Percentiles rank a stretch among this genome's conserved stretches.
These are phyloP conservation scores for Aphelocoma californica DNA, from an alignment of 2,797 vertebrate species.

Conservation along the genomic window DNA sequence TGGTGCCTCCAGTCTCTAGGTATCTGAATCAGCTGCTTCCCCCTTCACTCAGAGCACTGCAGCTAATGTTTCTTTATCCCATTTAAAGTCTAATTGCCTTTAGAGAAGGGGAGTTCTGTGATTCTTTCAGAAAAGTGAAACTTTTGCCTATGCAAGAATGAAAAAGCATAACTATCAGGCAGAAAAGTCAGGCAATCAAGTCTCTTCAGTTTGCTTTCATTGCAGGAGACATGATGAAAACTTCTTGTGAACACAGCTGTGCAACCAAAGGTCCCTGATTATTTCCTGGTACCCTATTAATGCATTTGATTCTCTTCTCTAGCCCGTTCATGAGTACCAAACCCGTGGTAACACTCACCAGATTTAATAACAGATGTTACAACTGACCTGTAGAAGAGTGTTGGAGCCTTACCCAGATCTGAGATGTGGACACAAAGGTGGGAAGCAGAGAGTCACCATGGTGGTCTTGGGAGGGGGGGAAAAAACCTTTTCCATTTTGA, in stretches of 20 bases:
- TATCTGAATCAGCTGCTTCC: slow-evolving; percentile 22
- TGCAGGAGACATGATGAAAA: not conserved
- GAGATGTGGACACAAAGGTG: not conserved
- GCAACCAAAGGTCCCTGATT: not conserved
- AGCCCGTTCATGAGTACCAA: not conserved
- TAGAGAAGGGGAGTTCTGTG: not conserved
- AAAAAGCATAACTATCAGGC: not conserved
- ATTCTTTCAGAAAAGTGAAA: not conserved
- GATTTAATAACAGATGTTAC: not conserved
- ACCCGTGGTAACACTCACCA: not conserved
- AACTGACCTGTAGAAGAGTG: not conserved
- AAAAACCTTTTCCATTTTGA: not conserved
- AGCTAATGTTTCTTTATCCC: slow-evolving; percentile 25
- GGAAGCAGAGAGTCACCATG: not conserved
- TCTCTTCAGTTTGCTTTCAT: not conserved
- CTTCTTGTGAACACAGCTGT: not conserved
- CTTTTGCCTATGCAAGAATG: not conserved
- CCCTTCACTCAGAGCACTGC: not conserved
- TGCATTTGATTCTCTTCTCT: not conserved
- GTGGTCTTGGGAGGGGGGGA: not conserved
- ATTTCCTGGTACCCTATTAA: not conserved
- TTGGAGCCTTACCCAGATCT: not conserved
- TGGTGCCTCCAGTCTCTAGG: not conserved
- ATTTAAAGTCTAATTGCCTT: not conserved
- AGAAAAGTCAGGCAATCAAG: not conserved